Evolutionary conservation across 2,797 vertebrate species (phyloP), one percentile per base, ranked within the genome.

Genomic region (Epinephelus awoara): DNA sequence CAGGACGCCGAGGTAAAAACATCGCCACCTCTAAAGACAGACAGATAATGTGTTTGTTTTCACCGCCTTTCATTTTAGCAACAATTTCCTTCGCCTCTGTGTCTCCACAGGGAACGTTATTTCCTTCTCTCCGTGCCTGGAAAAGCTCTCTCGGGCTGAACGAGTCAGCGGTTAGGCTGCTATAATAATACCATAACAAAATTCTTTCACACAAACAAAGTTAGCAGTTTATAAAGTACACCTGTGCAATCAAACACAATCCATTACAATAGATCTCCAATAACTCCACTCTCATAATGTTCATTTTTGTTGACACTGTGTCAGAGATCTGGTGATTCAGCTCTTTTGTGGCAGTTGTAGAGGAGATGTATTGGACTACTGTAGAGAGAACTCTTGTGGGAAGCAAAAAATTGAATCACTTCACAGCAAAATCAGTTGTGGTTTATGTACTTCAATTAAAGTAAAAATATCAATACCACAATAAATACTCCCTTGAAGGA

Each of bases 1-100:
- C 52, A 19, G 52, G 66, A 65, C 44, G n/a, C 1, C 47, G 42
- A 52, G 73, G 46, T 64, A 52, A 80, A 91, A 79, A 66, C 71
- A 17, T 19, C 3, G n/a, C 17, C 56, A 42, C 62, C 67, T 79
- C 75, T 40, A 70, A 69, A 68, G 49, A 82, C 40, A 34, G 66
- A 54, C n/a, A 63, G 57, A 85, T 64, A 79, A 67, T 63, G 18
- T 75, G 57, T 77, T 58, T 67, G 55, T 62, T 80, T 86, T 73
- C 25, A 38, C 29, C 57, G 61, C 23, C 56, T 81, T 84, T 84
- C 46, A 71, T 82, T 82, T 69, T 14, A 67, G 51, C 21, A 71
- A 61, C 44, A 50, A 38, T 82, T 75, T 72, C 49, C 64, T 75
- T 67, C 64, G 66, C 69, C 56, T 61, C 42, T 57, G 47, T 29